These are phyloP conservation scores for Chauna torquata DNA, from an alignment of 2,113 vertebrate genomes.

Conservation along the genomic window DNA sequence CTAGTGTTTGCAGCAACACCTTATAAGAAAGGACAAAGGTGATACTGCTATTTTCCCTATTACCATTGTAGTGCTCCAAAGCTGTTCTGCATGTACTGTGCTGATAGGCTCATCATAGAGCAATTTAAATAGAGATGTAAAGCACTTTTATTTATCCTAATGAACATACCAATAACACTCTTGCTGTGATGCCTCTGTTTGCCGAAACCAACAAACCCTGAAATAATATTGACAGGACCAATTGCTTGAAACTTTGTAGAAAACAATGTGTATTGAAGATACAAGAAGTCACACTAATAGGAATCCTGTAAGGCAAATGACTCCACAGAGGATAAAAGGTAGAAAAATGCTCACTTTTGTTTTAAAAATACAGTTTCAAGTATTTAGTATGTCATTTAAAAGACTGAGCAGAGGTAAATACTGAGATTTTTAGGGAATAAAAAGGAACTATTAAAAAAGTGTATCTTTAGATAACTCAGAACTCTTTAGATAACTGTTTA, in stretches of 20 bases:
- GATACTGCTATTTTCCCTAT: neutral
- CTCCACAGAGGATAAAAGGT: conserved; percentile 18
- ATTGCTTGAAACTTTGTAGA: conserved; percentile 46
- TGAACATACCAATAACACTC: conserved; percentile 21
- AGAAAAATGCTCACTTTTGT: neutral
- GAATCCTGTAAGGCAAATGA: conserved; percentile 42
- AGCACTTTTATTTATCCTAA: conserved; percentile 40
- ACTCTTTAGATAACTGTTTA: neutral
- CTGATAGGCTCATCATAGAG: neutral
- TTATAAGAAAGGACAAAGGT: neutral
- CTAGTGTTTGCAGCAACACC: neutral
- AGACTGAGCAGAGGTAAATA: neutral
- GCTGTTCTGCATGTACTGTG: neutral
- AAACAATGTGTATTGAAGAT: conserved; percentile 20
- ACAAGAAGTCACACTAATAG: conserved; percentile 26
- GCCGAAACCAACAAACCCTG: conserved; percentile 51
- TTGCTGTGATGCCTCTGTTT: conserved; percentile 36
- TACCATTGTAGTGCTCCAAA: neutral
- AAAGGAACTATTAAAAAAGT: neutral
- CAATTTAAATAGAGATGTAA: conserved; percentile 40
- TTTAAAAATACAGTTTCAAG: neutral
- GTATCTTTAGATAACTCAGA: neutral
- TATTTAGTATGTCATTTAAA: neutral
- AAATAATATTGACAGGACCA: conserved; percentile 43
- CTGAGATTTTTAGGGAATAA: neutral